A percentile compares a stretch with the other conserved stretches of the same genome.
Conservation (phyloP, 2,113 vertebrate genomes). For the Nansenia antarctica region DNA sequence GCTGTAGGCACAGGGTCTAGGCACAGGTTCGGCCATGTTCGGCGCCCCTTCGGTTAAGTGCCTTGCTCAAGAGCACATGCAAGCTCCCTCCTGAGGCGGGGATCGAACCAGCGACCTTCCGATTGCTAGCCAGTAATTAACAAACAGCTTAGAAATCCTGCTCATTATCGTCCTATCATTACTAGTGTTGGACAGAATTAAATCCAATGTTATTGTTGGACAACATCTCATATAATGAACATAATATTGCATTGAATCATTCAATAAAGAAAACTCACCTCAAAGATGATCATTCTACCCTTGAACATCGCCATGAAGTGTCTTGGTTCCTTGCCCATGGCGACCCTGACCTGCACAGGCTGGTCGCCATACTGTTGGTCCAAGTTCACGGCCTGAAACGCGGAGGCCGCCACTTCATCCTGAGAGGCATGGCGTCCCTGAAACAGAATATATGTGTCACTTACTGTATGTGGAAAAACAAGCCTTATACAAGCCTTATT, state of each 20-base stretch:
- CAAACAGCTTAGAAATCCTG: background rate
- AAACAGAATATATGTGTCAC: background rate
- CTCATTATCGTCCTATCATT: background rate
- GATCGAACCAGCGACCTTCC: no score
- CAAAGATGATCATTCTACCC: slow-evolving; percentile 86
- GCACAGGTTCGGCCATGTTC: no score
- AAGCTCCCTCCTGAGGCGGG: no score
- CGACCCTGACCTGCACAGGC: slow-evolving; percentile 82
- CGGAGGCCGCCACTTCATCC: slow-evolving; percentile 86
- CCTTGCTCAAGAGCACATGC: no score
- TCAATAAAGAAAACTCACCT: slow-evolving; percentile 67
- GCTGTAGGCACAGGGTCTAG: no score
- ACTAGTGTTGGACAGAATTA: background rate
- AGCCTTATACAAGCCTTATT: no score
- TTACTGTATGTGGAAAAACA: no score
- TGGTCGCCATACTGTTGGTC: slow-evolving; percentile 77
- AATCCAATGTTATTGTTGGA: background rate
- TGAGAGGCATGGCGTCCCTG: slow-evolving; percentile 83
- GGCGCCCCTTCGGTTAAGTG: no score
- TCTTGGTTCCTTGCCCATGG: slow-evolving; percentile 87
- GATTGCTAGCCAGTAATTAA: background rate
- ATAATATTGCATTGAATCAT: background rate
- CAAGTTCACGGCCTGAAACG: slow-evolving; percentile 80
- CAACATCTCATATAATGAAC: background rate
- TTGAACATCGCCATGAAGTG: slow-evolving; percentile 91